These are phyloP conservation scores for Ophion costatus DNA, from an alignment of 2,888 invertebrate genomes.

Conservation along the genomic window DNA sequence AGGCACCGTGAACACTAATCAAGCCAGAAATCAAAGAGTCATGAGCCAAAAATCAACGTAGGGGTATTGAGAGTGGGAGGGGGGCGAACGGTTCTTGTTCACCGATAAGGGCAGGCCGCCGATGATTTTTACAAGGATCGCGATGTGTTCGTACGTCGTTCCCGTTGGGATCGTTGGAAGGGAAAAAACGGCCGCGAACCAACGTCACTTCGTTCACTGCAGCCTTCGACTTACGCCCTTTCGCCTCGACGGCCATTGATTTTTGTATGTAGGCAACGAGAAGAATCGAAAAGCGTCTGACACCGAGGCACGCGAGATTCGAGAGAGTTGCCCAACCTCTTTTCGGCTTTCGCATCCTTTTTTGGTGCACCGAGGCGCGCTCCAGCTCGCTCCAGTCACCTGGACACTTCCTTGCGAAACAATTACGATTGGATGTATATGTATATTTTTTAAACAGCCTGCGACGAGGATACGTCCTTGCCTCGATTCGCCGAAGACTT, in stretches of 20 bases:
- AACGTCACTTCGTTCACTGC: background rate
- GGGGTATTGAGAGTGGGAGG: background rate
- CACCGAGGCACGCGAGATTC: conserved; percentile 31
- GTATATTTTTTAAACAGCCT: background rate
- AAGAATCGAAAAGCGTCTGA: conserved; percentile 21
- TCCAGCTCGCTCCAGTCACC: conserved; percentile 36
- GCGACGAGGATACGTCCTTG: background rate
- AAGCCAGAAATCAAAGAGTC: conserved; percentile 47
- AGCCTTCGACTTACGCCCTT: conserved; percentile 14
- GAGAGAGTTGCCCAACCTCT: conserved; percentile 60
- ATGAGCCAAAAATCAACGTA: conserved; percentile 22
- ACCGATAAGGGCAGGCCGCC: conserved; percentile 46
- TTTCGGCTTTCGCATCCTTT: conserved; percentile 65
- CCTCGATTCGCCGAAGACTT: background rate
- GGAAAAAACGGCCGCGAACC: background rate
- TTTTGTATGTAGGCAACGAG: conserved; percentile 11
- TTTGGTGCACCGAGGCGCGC: conserved; percentile 58
- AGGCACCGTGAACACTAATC: conserved; percentile 10
- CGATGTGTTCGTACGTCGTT: background rate
- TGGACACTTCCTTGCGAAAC: conserved; percentile 58
- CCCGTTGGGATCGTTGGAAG: background rate
- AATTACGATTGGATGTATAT: conserved; percentile 52
- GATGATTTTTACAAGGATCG: conserved; percentile 22
- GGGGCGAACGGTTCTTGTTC: conserved; percentile 18
- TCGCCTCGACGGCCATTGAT: background rate